Percentiles rank a stretch among this genome's conserved stretches.
Conservation (phyloP, 2,797 vertebrate genomes). For the Poeciliopsis turneri region DNA sequence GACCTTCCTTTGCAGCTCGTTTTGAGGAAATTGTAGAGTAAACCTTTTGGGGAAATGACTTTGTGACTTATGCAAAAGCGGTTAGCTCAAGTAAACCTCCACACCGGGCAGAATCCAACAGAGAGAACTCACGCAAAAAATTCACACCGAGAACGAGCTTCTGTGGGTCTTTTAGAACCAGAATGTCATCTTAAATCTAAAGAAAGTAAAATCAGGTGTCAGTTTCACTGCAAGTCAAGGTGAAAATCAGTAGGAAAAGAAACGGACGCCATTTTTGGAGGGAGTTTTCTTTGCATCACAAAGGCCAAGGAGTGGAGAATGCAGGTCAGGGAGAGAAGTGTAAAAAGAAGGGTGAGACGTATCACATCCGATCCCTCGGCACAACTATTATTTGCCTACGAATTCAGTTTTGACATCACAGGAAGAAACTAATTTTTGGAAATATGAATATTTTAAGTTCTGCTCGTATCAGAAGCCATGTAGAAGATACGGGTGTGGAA, state of each 20-base stretch:
- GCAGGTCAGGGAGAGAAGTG: not conserved
- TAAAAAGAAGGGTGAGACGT: not conserved
- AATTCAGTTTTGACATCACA: not conserved
- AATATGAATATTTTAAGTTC: not conserved
- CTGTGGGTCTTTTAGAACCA: no score
- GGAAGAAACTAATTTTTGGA: not conserved
- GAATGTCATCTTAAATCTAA: no score
- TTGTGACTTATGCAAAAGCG: not conserved
- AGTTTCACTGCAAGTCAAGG: not conserved
- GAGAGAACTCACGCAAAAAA: not conserved
- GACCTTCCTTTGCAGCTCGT: not conserved
- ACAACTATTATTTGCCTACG: not conserved
- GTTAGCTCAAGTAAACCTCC: not conserved
- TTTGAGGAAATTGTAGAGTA: not conserved
- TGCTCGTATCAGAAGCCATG: not conserved
- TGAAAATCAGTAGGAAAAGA: not conserved
- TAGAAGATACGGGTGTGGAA: not conserved
- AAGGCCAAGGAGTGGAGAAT: not conserved
- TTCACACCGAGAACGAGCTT: not conserved
- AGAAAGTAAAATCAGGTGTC: not conserved
- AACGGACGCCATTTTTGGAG: not conserved
- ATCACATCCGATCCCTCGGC: not conserved
- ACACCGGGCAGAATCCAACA: not conserved
- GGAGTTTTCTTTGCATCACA: not conserved
- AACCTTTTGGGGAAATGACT: not conserved